Evolutionary conservation across 2,888 invertebrate species (phyloP), one percentile per base, ranked within the genome.

Genomic region (Eupithecia centaureata): DNA sequence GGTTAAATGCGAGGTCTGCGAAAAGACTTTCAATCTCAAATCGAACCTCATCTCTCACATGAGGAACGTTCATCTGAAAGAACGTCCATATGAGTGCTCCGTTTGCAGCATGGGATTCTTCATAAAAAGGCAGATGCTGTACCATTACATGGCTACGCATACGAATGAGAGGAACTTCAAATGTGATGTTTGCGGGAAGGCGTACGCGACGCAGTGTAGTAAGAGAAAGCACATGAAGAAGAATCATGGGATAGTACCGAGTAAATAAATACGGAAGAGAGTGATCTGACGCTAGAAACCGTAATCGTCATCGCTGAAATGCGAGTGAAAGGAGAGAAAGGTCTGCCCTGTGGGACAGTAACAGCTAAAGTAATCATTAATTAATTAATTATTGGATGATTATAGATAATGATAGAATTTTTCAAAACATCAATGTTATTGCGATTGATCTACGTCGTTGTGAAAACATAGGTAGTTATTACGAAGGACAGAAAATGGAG

Each of bases 121-220:
- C 22, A 88, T 90, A 2, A 91, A 90, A 71, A 77, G 89, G 4
- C 76, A 76, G 27, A 76, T 77, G 76, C 32, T 76, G 7, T 75
- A 74, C 1, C 77, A 77, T 58, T 92, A 93, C 65, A 82, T 92
- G 82, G 89, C 91, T 2, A 90, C 90, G 13, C 92, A 92, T 64
- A 92, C 92, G 0, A 94, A 94, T 59, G 94, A 94, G 51, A 90
- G 93, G 35, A 92, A 90, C 27, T 94, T 94, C 67, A 93, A 95
- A 64, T 95, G 95, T 73, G 94, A 95, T 15, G 87, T 94, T 0
- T 95, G 95, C 73, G 94, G 94, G 0, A 94, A 94, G 64, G 94
- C 94, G 73, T 94, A 91, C 64, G 91, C 91, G 0, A 92, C 91
- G 3, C 90, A 91, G 76, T 91, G 87, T 60, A 90, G 91, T 67